Conservation (phyloP, 37 sponge, comb jelly and placozoan genomes). For the Beroe forskalii region DNA sequence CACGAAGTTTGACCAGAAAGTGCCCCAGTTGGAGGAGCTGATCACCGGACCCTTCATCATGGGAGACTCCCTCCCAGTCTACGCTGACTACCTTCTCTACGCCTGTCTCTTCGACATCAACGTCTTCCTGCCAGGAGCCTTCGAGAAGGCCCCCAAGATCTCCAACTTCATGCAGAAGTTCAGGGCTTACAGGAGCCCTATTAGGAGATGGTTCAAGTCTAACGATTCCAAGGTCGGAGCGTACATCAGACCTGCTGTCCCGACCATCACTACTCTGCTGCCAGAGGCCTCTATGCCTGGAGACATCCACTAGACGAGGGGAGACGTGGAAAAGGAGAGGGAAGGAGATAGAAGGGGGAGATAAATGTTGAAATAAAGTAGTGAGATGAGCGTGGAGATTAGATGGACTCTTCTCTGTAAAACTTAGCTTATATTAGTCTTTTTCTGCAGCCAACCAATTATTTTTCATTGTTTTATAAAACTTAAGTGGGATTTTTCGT, state of each 20-base stretch:
- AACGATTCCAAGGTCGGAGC: slow-evolving; percentile 30
- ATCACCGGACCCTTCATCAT: slow-evolving; percentile 47
- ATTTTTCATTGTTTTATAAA: too few species aligned
- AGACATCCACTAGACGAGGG: slow-evolving; percentile 23
- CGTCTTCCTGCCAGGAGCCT: slow-evolving; percentile 6
- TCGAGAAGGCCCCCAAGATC: background rate
- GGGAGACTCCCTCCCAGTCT: slow-evolving; percentile 34
- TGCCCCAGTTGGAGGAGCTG: background rate
- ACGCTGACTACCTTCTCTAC: slow-evolving; percentile 45
- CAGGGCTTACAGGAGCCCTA: slow-evolving; percentile 1
- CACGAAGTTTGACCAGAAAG: background rate
- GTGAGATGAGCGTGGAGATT: too few species aligned
- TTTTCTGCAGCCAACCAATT: too few species aligned
- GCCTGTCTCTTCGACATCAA: slow-evolving; percentile 50
- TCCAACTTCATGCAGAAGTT: slow-evolving; percentile 27
- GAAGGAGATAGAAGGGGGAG: background rate
- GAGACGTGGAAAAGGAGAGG: background rate
- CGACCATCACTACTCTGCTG: background rate
- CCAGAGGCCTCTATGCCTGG: background rate
- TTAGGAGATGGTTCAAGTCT: slow-evolving; percentile 36
- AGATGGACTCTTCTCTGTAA: too few species aligned
- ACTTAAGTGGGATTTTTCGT: too few species aligned
- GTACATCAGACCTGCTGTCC: slow-evolving; percentile 23
- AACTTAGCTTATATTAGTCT: too few species aligned
- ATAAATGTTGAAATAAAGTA: too few species aligned